Evolutionary conservation across 2,888 invertebrate species (phyloP), one percentile per base, ranked within the genome.

Genomic region (Nomada fucata): DNA sequence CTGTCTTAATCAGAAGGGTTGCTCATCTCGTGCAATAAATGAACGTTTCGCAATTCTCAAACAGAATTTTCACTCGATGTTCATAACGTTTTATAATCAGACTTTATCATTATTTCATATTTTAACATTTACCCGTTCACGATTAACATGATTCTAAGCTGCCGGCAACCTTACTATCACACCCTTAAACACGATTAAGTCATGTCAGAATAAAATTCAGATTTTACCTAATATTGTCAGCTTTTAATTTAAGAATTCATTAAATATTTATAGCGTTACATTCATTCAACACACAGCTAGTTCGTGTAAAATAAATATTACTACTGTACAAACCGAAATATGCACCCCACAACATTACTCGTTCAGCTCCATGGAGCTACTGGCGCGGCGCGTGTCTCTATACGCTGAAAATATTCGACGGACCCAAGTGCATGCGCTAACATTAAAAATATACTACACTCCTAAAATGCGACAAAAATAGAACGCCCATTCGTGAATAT

Each of bases 321-420:
- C 63, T 64, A 69, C 63, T 72, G 52, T 60, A 77, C 44, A 26
- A 55, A 59, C 29, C 44, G 9, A 59, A 47, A 36, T 69, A 52
- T 18, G 5, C 9, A 61, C 61, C 63, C 68, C 50, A 55, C 60
- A 15, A 26, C 2, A 61, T 71, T 65, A 20, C 63, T 55, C 61
- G 57, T 29, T 11, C 55, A 61, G 13, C 26, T 65, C 23, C 73
- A 15, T 57, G 36, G 52, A 75, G 36, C 64, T 23, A 83, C 76
- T 84, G 59, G 52, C 55, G 55, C 23, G 57, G 20, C 72, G 61
- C 60, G 36, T 52, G 3, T 13, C 55, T 53, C 4, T 15, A 20
- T 11, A 65, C 53, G 20, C 52, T 55, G 36, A 83, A 80, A 80
- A 83, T 80, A 79, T 72, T 47, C 47, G 47, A 69, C 59, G 26